Percentiles rank a stretch among this genome's conserved stretches.
Evolutionary conservation across 2,888 invertebrate species (phyloP).

Genomic region (Incurvaria masculella): DNA sequence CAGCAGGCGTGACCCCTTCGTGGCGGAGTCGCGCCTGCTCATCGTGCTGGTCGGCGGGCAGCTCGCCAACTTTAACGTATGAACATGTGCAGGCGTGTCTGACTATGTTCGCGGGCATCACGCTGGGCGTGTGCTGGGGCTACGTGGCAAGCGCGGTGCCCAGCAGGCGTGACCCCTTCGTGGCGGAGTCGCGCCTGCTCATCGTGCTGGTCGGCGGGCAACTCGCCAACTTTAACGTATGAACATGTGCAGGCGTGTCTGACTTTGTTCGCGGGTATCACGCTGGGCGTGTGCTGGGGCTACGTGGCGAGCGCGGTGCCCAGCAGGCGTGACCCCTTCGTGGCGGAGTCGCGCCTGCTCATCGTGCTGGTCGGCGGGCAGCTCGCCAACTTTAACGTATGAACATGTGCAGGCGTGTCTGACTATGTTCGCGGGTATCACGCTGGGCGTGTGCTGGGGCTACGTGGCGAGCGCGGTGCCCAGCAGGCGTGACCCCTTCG

Average conservation of each 20-base stretch:
- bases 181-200: constrained; percentile 35
- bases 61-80: constrained; percentile 32
- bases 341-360: constrained; percentile 35
- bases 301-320: constrained; percentile 33
- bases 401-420: constrained; percentile 34
- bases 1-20: constrained; percentile 29
- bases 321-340: constrained; percentile 29
- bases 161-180: constrained; percentile 29
- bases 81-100: constrained; percentile 34
- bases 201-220: constrained; percentile 38
- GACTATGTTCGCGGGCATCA: constrained; percentile 32
- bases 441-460: constrained; percentile 36
- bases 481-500: constrained; percentile 29
- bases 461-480: constrained; percentile 33
- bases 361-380: constrained; percentile 38
- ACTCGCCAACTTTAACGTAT: constrained; percentile 32
- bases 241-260: constrained; percentile 34
- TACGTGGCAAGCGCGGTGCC: constrained; percentile 33
- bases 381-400: constrained; percentile 32
- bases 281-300: constrained; percentile 36
- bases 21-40: constrained; percentile 35
- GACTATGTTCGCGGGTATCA: constrained; percentile 32
- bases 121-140: constrained; percentile 36
- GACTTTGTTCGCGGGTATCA: constrained; percentile 32
- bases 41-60: constrained; percentile 38